Evolutionary conservation across 2,797 vertebrate species (phyloP), one percentile per base, ranked within the genome.

Genomic region (Sebastes melanostomus): DNA sequence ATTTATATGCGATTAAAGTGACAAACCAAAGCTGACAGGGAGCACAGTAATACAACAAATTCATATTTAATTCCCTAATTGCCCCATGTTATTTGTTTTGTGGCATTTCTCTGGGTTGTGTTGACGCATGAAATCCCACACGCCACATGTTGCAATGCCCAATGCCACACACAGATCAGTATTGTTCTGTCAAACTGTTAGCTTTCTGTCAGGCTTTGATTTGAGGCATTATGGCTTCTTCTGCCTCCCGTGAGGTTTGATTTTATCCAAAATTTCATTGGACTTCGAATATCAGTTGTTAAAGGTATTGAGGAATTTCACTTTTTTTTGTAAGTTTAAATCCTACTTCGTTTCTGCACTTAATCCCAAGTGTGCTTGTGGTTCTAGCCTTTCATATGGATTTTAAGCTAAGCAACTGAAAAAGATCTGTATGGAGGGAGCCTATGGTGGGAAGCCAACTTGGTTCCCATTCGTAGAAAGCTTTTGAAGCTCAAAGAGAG

Each of bases 401-500:
- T 88, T 91, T 88, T 76, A 80, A 86, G 78, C 69, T 9, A 52
- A 80, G 78, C 38, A 82, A 83, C 82, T 86, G 66, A 81, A 83
- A 75, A 88, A 42, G 75, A 84, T 87, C 75, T 91, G 88, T 86
- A 87, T 84, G 79, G 68, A 88, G 85, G 78, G 79, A 58, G 63
- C 76, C 77, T 74, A 75, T 85, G 87, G 85, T 90, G 88, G 87
- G 86, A 93, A 91, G 89, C 83, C 83, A 81, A 87, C 80, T 86
- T 65, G 86, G 84, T 89, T 91, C 76, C 79, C 83, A 87, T 93
- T 93, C 75, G 86, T 83, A 32, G 77, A 79, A 83, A 91, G 87
- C 80, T 80, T 94, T 93, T 92, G 89, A 94, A 93, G 83, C 83
- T 72, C 82, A 88, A 87, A 86, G 78, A 83, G 77, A 82, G 75